Conservation (phyloP, 1,140 invertebrate species). For the Drosophila ercepeae region DNA sequence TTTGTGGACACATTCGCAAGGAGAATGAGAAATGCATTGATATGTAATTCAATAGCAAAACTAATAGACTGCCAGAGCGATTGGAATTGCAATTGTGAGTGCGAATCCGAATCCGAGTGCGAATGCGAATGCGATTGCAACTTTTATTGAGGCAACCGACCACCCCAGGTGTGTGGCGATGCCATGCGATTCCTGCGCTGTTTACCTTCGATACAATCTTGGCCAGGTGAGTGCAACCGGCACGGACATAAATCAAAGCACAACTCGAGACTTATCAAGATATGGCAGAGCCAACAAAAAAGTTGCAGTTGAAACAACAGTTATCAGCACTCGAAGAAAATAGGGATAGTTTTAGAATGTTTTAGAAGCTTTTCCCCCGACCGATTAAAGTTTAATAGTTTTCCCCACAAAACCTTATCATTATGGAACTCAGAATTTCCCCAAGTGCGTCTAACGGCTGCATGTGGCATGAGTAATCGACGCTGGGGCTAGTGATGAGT, state of each 20-base stretch:
- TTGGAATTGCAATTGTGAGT: constrained; percentile 26
- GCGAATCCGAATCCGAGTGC: constrained; percentile 5
- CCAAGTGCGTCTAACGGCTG: constrained; percentile 3
- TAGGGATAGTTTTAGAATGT: too few relatives aligned
- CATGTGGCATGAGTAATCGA: constrained; percentile 50
- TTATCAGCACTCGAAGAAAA: constrained; percentile 29
- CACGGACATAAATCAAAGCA: constrained; percentile 73
- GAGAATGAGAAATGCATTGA: constrained; percentile 39
- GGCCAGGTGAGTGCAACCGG: constrained; percentile 31
- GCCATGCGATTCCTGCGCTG: constrained; percentile 35
- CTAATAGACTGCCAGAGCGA: constrained; percentile 73
- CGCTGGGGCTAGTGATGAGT: constrained; percentile 31
- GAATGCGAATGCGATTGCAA: constrained; percentile 13
- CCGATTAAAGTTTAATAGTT: not conserved
- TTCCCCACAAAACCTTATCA: not conserved
- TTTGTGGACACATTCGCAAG: not conserved
- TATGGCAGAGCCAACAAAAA: constrained; percentile 21
- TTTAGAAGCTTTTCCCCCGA: too few relatives aligned
- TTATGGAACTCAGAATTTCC: not conserved
- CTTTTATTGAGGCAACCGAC: constrained; percentile 34
- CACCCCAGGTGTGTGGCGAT: constrained; percentile 47
- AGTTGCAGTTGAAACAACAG: constrained; percentile 49
- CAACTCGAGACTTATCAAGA: constrained; percentile 28
- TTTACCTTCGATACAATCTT: constrained; percentile 49
- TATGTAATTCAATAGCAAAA: constrained; percentile 79